phyloP scores from a whole-genome alignment of 2,113 vertebrate species.

The Ageneiosus marmoratus region DNA sequence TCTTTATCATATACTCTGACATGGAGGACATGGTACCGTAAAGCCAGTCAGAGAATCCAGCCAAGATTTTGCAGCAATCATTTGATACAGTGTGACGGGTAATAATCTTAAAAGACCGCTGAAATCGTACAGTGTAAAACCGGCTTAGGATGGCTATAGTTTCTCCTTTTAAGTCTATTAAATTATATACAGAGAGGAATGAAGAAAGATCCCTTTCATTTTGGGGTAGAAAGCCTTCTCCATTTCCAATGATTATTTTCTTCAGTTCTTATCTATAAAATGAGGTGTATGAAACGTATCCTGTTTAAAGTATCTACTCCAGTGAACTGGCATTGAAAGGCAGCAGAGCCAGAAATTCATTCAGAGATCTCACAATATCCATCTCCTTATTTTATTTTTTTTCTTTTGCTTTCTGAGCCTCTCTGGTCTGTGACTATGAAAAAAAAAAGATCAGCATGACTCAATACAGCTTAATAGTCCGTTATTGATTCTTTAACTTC shows the following conservation, averaged over 20 bases:
- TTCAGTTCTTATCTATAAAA: conserved; percentile 33
- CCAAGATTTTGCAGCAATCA: too few relatives aligned
- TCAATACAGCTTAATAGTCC: conserved; percentile 17
- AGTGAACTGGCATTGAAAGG: conserved; percentile 6
- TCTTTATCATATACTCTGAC: not conserved
- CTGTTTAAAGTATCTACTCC: conserved; percentile 19
- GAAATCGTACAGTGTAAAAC: conserved; percentile 4
- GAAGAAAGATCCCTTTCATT: conserved; percentile 34
- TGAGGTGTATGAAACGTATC: conserved; percentile 30
- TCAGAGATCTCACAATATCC: conserved; percentile 4
- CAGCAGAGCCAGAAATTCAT: not conserved
- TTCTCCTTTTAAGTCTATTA: conserved; percentile 46
- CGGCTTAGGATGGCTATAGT: conserved; percentile 56
- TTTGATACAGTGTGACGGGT: not conserved
- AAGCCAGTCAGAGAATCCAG: not conserved
- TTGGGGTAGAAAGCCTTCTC: conserved; percentile 19
- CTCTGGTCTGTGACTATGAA: not conserved
- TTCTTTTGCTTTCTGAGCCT: not conserved
- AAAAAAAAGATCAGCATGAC: not conserved
- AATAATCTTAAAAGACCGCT: not conserved
- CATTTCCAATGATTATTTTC: not conserved
- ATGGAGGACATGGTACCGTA: not conserved
- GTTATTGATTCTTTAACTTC: conserved; percentile 1
- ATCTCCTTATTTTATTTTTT: not conserved
- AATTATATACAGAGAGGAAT: conserved; percentile 43